Percentiles rank a stretch among this genome's conserved stretches.
Conservation (phyloP, 2,888 invertebrate genomes). For the Drosophila greeni region DNA sequence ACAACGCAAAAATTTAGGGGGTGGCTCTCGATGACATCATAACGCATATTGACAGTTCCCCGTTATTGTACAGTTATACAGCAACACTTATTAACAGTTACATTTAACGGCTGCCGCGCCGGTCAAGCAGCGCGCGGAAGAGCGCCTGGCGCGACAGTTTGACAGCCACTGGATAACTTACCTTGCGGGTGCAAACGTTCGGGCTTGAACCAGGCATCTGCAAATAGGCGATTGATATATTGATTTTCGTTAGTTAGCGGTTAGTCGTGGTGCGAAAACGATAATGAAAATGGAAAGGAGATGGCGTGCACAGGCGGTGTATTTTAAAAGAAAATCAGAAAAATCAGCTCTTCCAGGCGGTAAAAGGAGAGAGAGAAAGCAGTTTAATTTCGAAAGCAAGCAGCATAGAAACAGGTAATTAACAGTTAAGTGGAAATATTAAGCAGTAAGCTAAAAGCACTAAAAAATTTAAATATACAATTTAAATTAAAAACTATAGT, state of each 20-base stretch:
- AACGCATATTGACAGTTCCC: constrained; percentile 31
- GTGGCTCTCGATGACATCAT: constrained; percentile 59
- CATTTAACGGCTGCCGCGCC: constrained; percentile 9
- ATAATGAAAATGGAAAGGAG: constrained; percentile 30
- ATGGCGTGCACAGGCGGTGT: constrained; percentile 48
- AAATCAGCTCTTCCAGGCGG: too few relatives aligned
- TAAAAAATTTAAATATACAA: not conserved
- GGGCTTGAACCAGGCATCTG: constrained; percentile 97
- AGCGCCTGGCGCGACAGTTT: constrained; percentile 50
- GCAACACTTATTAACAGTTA: constrained; percentile 29
- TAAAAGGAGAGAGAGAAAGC: constrained; percentile 11
- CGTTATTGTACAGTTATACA: constrained; percentile 41
- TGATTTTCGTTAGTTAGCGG: constrained; percentile 72
- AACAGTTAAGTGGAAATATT: not conserved
- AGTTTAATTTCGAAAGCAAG: not conserved
- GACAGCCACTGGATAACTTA: constrained; percentile 80
- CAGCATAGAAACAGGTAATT: not conserved
- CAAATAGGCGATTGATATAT: constrained; percentile 79
- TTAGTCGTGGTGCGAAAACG: constrained; percentile 57
- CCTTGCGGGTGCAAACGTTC: constrained; percentile 94
- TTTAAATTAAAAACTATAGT: too few relatives aligned
- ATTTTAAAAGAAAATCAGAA: not conserved
- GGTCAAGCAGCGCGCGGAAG: constrained; percentile 25
- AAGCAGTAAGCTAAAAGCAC: not conserved
- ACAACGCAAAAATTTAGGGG: constrained; percentile 16